Evolutionary conservation across 2,797 vertebrate species (phyloP), one percentile per base, ranked within the genome.

Genomic region (Limosa lapponica): DNA sequence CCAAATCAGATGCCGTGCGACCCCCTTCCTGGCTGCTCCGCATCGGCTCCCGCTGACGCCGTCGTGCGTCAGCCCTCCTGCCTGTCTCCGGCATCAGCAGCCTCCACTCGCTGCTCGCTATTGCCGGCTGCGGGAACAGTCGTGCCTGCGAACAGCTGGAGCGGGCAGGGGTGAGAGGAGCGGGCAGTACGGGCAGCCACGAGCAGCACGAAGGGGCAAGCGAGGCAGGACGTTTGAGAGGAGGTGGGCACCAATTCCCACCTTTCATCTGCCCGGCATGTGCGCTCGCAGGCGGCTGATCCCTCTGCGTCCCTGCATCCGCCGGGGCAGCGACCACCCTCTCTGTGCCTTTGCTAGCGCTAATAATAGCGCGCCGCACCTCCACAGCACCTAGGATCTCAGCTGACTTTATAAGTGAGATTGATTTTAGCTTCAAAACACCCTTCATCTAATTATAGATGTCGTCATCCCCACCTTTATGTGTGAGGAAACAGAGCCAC

Each of bases 191-290:
- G 0, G 55, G 25, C 36, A n/a, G 54, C 74, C 64, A n/a, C 0
- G 2, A 27, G 4, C 0, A 0, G 65, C 81, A 70, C 1, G 4
- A 16, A 46, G 44, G 3, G 4, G 69, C 46, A 20, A 25, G 27
- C 1, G 0, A 51, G 46, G 37, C 66, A 41, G 34, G 58, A n/a
- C 1, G 2, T 8, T 11, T 10, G 71, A 52, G 65, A 32, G 41
- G 32, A 19, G 25, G 20, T 32, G 55, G 62, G 37, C 18, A 8
- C 13, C 17, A 0, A 4, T 49, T 34, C 41, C 49, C 2, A 0
- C 4, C 0, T 62, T 30, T 58, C 43, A 12, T 18, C 58, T 9
- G 30, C 5, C 37, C 0, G 2, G 28, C 0, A 1, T 7, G 57
- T 34, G 87, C 27, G 25, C 64, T 43, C 3, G 0, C 48, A 20